phyloP scores from a whole-genome alignment of 2,888 invertebrate species.

The Pilophorus perplexus region DNA sequence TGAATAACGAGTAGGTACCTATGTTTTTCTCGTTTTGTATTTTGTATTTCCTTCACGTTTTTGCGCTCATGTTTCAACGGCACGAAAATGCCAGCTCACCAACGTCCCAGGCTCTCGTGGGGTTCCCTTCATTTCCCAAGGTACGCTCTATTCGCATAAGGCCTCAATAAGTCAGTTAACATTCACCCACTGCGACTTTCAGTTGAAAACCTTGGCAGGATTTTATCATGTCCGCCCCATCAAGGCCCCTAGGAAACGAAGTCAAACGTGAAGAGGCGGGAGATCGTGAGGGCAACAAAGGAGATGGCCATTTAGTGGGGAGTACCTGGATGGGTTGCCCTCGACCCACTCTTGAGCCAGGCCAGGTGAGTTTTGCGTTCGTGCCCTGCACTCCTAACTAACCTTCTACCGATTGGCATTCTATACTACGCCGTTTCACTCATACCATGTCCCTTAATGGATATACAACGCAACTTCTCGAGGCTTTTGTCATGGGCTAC shows the following conservation, averaged over 20 bases:
- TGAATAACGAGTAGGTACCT: too few relatives aligned
- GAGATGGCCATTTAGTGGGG: conserved; percentile 30
- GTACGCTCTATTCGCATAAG: conserved; percentile 24
- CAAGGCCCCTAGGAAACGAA: conserved; percentile 37
- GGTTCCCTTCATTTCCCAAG: conserved; percentile 33
- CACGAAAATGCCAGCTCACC: too few relatives aligned
- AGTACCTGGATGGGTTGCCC: conserved; percentile 36
- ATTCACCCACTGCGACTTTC: conserved; percentile 31
- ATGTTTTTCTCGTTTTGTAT: too few relatives aligned
- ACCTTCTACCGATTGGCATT: conserved; percentile 35
- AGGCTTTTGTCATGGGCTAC: conserved; percentile 30
- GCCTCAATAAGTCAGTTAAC: conserved; percentile 36
- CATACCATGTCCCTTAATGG: conserved; percentile 27
- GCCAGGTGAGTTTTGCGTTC: conserved; percentile 23
- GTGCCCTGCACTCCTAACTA: conserved; percentile 34
- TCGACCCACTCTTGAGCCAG: conserved; percentile 31
- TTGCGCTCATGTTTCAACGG: too few relatives aligned
- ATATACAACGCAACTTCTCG: conserved; percentile 23
- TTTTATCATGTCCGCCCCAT: conserved; percentile 37
- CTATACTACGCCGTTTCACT: not conserved
- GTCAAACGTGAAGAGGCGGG: conserved; percentile 37
- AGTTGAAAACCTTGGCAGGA: conserved; percentile 20
- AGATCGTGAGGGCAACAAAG: conserved; percentile 39
- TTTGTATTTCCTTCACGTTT: too few relatives aligned
- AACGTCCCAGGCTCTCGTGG: too few relatives aligned